Percentiles rank a stretch among this genome's conserved stretches.
Evolutionary conservation across 2,888 invertebrate genomes (phyloP).

Genomic region (Himalopsyche anomala): DNA sequence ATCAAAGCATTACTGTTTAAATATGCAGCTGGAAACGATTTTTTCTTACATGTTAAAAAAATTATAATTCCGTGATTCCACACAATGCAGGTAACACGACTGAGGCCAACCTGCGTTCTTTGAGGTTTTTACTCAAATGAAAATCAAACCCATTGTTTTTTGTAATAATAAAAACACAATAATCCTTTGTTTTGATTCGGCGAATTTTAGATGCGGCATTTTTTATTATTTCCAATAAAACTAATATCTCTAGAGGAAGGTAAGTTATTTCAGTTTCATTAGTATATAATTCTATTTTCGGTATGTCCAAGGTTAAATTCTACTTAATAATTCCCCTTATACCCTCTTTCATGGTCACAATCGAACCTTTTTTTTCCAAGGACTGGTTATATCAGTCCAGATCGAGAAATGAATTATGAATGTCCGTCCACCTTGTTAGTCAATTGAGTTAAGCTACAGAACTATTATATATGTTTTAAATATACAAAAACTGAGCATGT

Average conservation of each 20-base stretch:
- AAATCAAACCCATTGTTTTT: constrained; percentile 7
- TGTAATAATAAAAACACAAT: neutral
- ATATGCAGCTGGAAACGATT: neutral
- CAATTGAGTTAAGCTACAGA: too few species aligned
- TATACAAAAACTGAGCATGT: too few species aligned
- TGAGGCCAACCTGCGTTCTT: neutral
- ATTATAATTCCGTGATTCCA: neutral
- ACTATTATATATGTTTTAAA: too few species aligned
- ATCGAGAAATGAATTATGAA: too few species aligned
- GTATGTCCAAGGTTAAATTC: neutral
- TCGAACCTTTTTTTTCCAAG: neutral
- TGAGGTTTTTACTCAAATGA: neutral
- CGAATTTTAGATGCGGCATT: neutral
- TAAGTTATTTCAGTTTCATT: neutral
- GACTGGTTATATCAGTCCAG: too few species aligned
- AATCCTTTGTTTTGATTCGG: constrained; percentile 11
- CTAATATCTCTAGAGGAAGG: neutral
- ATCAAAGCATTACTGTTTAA: neutral
- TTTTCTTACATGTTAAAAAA: too few species aligned
- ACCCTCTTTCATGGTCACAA: neutral
- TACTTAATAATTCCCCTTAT: neutral
- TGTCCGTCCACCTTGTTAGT: too few species aligned
- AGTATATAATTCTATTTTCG: neutral
- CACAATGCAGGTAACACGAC: neutral
- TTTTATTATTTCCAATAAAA: neutral